Percentiles rank a stretch among this genome's conserved stretches.
phyloP scores from a whole-genome alignment of 2,113 vertebrate species.

The Psittacus erithacus region DNA sequence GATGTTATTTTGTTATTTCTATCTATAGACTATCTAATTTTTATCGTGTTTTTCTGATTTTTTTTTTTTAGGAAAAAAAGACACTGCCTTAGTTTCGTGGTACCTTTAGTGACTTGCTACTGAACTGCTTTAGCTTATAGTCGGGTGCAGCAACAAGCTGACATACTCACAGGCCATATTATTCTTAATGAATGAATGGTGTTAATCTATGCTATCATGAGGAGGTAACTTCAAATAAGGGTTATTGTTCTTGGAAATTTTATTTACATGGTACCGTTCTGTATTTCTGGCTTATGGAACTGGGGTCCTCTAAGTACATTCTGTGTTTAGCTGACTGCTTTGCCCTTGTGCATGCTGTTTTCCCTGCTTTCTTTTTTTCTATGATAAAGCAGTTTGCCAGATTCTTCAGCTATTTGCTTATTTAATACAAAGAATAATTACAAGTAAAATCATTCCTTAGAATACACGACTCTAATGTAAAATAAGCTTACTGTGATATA shows the following conservation, averaged over 20 bases:
- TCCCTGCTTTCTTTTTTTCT: background rate
- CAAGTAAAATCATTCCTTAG: background rate
- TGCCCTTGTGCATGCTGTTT: background rate
- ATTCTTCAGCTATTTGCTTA: background rate
- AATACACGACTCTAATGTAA: background rate
- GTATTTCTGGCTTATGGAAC: background rate
- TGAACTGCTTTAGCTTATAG: background rate
- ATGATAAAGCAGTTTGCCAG: background rate
- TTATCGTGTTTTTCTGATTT: background rate
- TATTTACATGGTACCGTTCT: background rate
- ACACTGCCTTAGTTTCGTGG: background rate
- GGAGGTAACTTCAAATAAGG: background rate
- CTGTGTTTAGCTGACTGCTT: background rate
- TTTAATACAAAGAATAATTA: background rate
- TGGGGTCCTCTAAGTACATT: background rate
- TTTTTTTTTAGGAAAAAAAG: background rate
- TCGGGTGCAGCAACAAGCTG: background rate
- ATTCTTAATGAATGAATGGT: background rate
- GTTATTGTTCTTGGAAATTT: background rate
- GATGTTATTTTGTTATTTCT: background rate
- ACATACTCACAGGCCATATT: background rate
- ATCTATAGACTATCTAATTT: background rate
- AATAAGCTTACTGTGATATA: background rate
- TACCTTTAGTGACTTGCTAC: background rate
- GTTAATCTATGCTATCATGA: accelerated